Percentiles rank a stretch among this genome's conserved stretches.
These are phyloP conservation scores for Pantherophis guttatus DNA, from an alignment of 2,113 vertebrate species.

Conservation along the genomic window DNA sequence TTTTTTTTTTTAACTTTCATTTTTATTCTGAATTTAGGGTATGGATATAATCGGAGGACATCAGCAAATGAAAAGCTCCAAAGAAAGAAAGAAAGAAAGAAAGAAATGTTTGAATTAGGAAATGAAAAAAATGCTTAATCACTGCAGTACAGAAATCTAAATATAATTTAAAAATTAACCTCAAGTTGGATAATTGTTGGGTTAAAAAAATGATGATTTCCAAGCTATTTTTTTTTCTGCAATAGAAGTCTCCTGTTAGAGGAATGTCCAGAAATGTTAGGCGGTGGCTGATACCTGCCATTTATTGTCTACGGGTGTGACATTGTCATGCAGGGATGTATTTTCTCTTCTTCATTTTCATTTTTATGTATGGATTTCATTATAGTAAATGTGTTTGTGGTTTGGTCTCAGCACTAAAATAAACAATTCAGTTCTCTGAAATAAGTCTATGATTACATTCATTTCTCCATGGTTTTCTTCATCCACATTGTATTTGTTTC, in stretches of 20 bases:
- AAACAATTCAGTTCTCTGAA: background rate
- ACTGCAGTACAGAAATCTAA: background rate
- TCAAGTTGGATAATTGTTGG: conserved; percentile 25
- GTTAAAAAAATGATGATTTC: conserved; percentile 18
- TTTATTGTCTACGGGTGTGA: background rate
- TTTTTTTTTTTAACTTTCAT: conserved; percentile 24
- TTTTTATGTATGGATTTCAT: background rate
- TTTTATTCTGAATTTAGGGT: conserved; percentile 9
- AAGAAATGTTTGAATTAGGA: conserved; percentile 2
- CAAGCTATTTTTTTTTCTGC: conserved; percentile 20
- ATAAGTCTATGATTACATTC: background rate
- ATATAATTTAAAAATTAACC: conserved; percentile 13
- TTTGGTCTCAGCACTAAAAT: background rate
- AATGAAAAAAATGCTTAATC: background rate
- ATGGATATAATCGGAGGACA: background rate
- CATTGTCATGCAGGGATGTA: background rate
- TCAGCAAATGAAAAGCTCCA: background rate
- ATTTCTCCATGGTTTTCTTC: background rate
- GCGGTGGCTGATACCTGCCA: conserved; percentile 37
- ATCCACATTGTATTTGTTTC: background rate
- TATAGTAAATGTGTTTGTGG: background rate
- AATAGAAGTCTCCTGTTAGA: background rate
- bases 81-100: background rate
- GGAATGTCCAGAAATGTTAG: conserved; percentile 40
- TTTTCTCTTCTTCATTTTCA: background rate